Base-by-base conservation (phyloP, 2,797 vertebrate genomes). In the Thaleichthys pacificus region DNA sequence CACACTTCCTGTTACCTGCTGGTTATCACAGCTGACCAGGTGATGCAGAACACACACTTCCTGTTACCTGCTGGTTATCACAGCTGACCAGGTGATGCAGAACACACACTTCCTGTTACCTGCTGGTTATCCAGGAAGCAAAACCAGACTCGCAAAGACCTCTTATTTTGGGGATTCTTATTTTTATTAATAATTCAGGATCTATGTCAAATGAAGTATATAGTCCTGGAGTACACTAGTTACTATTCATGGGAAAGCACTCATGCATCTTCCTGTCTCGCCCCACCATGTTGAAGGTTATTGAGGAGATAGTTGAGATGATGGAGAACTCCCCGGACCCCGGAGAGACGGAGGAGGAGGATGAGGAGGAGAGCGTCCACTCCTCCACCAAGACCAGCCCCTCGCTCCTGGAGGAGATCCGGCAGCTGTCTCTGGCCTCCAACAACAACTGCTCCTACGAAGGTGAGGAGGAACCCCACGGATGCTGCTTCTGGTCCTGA, bases 251-350 rank as follows among this genome's bases (percentile, higher is more conserved):
- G 8, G 32, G 8, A 35, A 35, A 35, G 32, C 32, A 35, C 32
- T 35, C 32, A 6, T 47, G 12, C 3, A 47, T 8, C 1, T 47
- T 47, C 9, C 11, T 47, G 42, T 47, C 8, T 47, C 2, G 9
- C 60, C 32, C 9, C 38, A 38, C 14, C 21, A 8, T 66, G 14
- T 60, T 15, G 24, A 87, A 97, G 96, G 96, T 97, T 63, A 97
- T 97, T 63, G 96, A 97, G 85, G 96, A 97, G 89, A 96, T 97
- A 9, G 96, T 95, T 3, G 96, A 97, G 86, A 97, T 97, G 96
- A 97, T 97, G 96, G 95, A 96, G 88, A 97, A 97, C 85, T 97
- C 96, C 14, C 96, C 96, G 0, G 96, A 97, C 79, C 96, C 96
- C 0, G 96, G 94, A 1, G 93, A 94, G 81, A 96, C 96, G 0